Conservation (phyloP, 1,140 invertebrate species). For the Tetranychus urticae region DNA sequence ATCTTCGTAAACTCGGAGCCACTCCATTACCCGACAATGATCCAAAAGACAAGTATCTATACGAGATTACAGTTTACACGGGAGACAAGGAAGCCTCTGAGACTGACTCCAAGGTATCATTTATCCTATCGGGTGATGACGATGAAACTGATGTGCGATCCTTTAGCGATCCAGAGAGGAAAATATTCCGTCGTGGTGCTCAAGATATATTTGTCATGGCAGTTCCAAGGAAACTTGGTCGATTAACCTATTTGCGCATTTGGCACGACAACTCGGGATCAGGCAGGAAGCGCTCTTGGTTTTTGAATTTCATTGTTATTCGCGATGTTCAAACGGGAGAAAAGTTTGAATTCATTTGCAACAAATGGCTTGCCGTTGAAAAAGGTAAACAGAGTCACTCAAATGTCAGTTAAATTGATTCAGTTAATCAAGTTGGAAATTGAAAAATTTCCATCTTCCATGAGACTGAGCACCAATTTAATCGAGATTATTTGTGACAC, state of each 20-base stretch:
- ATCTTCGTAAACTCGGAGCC: constrained; percentile 25
- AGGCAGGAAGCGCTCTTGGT: constrained; percentile 17
- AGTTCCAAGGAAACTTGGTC: constrained; percentile 14
- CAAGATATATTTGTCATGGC: constrained; percentile 27
- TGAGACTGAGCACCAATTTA: no score
- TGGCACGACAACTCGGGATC: constrained; percentile 21
- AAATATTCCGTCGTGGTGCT: constrained; percentile 22
- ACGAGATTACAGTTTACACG: constrained; percentile 24
- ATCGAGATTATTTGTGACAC: no score
- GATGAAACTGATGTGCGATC: constrained; percentile 20
- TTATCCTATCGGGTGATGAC: constrained; percentile 25
- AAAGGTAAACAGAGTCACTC: constrained; percentile 7
- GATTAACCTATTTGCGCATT: constrained; percentile 16
- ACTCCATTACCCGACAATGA: constrained; percentile 26
- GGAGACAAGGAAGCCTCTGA: constrained; percentile 23
- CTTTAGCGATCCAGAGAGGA: constrained; percentile 22
- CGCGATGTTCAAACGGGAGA: constrained; percentile 18
- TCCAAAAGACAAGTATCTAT: constrained; percentile 19
- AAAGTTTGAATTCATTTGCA: constrained; percentile 20
- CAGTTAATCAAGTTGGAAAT: no score
- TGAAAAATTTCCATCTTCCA: no score
- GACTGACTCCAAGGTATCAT: constrained; percentile 24
- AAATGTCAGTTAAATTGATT: no score
- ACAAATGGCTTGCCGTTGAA: constrained; percentile 20
- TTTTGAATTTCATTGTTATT: constrained; percentile 17